These are phyloP conservation scores for Forbesichthys papilliferus DNA, from an alignment of 2,113 vertebrate species.

Conservation along the genomic window DNA sequence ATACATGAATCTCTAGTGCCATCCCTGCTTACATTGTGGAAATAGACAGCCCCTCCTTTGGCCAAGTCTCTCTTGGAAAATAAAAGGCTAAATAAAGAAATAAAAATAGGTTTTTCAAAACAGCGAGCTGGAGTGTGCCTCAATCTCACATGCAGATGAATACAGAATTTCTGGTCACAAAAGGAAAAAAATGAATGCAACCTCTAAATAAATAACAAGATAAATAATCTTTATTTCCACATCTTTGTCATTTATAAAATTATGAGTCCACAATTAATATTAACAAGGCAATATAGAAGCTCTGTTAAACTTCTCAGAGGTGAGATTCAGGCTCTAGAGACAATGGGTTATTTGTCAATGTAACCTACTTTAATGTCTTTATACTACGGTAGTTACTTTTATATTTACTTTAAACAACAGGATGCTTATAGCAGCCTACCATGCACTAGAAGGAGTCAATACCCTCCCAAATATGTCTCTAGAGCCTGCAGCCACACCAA, in stretches of 20 bases:
- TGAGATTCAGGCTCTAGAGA: conserved; percentile 70
- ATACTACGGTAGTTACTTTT: conserved; percentile 5
- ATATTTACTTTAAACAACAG: conserved; percentile 11
- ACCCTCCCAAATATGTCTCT: conserved; percentile 41
- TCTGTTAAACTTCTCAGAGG: conserved; percentile 68
- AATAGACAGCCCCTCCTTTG: too few relatives aligned
- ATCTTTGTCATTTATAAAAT: conserved; percentile 80
- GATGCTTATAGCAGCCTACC: conserved; percentile 18
- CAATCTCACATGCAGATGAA: too few relatives aligned
- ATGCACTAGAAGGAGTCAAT: conserved; percentile 3
- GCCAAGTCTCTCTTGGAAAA: too few relatives aligned
- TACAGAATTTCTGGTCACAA: too few relatives aligned
- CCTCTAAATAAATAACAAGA: conserved; percentile 80
- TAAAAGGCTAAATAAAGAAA: too few relatives aligned
- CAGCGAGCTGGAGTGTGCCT: too few relatives aligned
- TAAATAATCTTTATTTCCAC: conserved; percentile 86
- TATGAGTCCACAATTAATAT: conserved; percentile 81
- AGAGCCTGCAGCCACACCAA: conserved; percentile 68
- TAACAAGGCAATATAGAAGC: conserved; percentile 81
- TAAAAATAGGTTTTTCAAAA: too few relatives aligned
- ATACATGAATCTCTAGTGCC: too few relatives aligned
- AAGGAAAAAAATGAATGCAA: conserved; percentile 19
- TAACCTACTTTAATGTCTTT: neutral
- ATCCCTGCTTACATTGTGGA: too few relatives aligned
- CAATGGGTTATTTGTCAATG: conserved; percentile 16